Evolutionary conservation across 2,113 vertebrate genomes (phyloP), one percentile per base, ranked within the genome.

Genomic region (Hipposideros armiger): DNA sequence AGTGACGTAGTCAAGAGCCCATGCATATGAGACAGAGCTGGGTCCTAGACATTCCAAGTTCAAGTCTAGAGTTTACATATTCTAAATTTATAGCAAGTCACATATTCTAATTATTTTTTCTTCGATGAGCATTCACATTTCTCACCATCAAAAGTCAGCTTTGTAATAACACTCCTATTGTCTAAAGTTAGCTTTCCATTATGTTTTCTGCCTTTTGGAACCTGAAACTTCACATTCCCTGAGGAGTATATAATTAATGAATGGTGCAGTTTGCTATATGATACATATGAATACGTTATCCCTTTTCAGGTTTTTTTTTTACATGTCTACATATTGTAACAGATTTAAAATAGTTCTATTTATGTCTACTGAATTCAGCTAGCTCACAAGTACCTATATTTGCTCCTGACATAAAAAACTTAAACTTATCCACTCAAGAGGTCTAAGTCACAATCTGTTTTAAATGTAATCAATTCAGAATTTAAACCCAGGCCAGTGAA

Each of bases 361-460:
- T 91, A 69, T 91, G 93, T 54, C 9, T 73, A 36, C n/a, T 56
- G 72, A 87, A 80, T 56, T 96, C 36, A 77, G 30, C 56, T 87
- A 54, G 58, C 54, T 84, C 69, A 58, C 19, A 64, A 94, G 67
- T 72, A 78, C 47, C 83, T 94, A 69, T 89, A 89, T 93, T 93
- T 95, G 52, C 10, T 96, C n/a, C 40, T 81, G 32, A 50, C 84
- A 80, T 96, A 24, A 72, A 96, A 96, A 80, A 56, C 62, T 89
- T 88, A 26, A 30, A 87, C 5, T 90, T 96, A 60, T 10, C 15
- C 8, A 30, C n/a, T 47, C 70, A 92, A 77, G 19, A 82, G 73
- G 81, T 72, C 64, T 96, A 56, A 58, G 54, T 85, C 56, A 54
- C 45, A 80, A 22, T 82, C 67, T 93, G n/a, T 82, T 93, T 92